Evolutionary conservation across 2,113 vertebrate species (phyloP).

Genomic region (Aphyosemion australe): DNA sequence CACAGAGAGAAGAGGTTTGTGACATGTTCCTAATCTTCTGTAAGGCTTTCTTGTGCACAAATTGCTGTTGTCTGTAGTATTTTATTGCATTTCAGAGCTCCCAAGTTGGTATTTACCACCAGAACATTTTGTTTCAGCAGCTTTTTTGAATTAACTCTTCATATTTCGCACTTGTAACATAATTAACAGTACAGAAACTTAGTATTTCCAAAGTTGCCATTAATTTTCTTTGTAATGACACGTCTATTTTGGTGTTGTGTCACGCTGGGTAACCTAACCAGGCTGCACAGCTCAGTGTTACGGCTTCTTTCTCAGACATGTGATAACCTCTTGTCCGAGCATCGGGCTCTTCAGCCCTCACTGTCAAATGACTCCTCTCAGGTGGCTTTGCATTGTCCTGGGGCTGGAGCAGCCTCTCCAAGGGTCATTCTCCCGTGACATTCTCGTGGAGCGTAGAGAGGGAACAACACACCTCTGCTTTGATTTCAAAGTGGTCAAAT

Average conservation of each 20-base stretch:
- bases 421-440: conserved; percentile 73
- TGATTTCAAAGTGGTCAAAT: conserved; percentile 61
- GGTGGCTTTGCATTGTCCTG: conserved; percentile 55
- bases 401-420: conserved; percentile 39
- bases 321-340: conserved; percentile 12
- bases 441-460: conserved; percentile 33
- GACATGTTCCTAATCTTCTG: too few relatives aligned
- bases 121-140: too few relatives aligned
- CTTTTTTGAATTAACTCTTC: too few relatives aligned
- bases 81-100: too few relatives aligned
- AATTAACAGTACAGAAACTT: too few relatives aligned
- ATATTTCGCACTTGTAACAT: not conserved
- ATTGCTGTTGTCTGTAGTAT: too few relatives aligned
- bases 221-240: not conserved
- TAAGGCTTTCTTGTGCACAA: too few relatives aligned
- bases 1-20: not conserved
- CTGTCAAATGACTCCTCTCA: conserved; percentile 62
- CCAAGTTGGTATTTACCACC: too few relatives aligned
- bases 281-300: conserved; percentile 18
- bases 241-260: not conserved
- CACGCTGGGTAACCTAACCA: not conserved
- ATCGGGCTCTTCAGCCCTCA: conserved; percentile 16
- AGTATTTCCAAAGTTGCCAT: too few relatives aligned
- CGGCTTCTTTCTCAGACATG: conserved; percentile 11
- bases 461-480: conserved; percentile 61